phyloP scores from a whole-genome alignment of 2,113 vertebrate species.

The Psephotus haematonotus region DNA sequence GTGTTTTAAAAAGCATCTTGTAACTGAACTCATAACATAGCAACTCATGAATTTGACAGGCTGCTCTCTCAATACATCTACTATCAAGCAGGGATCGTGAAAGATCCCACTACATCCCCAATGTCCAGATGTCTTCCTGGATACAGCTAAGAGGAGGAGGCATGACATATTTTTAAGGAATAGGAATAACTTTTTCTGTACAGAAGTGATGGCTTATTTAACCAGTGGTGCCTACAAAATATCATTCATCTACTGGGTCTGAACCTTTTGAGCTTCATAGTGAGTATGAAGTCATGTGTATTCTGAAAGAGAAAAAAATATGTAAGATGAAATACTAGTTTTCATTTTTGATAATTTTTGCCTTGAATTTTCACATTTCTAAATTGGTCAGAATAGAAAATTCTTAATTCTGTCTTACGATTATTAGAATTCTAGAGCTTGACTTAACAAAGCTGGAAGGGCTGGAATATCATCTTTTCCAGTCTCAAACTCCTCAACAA shows the following conservation, averaged over 20 bases:
- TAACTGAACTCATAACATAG: neutral
- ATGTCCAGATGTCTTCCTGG: neutral
- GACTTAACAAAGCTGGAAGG: neutral
- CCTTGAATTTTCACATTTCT: neutral
- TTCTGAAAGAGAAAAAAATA: neutral
- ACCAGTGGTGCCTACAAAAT: no score
- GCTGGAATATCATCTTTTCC: neutral
- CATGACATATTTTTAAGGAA: neutral
- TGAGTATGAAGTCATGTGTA: neutral
- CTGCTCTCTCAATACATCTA: accelerated
- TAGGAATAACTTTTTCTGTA: neutral
- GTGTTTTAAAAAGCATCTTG: neutral
- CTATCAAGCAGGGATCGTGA: neutral
- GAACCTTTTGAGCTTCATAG: neutral
- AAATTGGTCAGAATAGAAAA: neutral
- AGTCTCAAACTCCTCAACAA: neutral
- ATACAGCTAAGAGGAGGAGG: neutral
- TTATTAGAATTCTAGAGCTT: neutral
- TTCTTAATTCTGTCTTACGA: neutral
- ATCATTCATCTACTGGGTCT: neutral
- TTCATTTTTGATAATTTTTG: neutral
- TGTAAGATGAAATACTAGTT: neutral
- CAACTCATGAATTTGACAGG: neutral
- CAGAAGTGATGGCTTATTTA: neutral
- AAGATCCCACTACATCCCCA: neutral